Evolutionary conservation across 2,113 vertebrate genomes (phyloP).

Genomic region (Toxotes chatareus): DNA sequence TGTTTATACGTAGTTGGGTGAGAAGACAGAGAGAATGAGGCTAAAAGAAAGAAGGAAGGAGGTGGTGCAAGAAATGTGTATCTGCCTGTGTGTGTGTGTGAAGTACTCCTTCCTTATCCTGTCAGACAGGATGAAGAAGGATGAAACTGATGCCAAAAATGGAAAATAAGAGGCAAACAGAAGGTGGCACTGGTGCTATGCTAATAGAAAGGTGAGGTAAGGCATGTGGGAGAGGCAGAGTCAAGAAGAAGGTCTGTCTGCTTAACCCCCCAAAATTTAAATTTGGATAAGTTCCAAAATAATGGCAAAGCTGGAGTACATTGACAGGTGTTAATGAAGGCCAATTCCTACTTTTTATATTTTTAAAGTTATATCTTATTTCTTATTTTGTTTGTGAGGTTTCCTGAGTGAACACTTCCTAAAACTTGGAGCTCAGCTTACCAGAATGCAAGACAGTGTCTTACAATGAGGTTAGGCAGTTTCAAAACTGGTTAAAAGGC

Average conservation of each 20-base stretch:
- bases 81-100: constrained; percentile 9
- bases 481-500: neutral
- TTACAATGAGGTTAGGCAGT: neutral
- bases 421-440: neutral
- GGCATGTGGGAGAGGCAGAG: constrained; percentile 12
- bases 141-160: constrained; percentile 32
- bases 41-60: constrained; percentile 4
- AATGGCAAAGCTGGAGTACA: constrained; percentile 8
- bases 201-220: constrained; percentile 35
- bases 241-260: constrained; percentile 14
- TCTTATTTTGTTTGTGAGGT: neutral
- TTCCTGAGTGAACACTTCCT: constrained; percentile 3
- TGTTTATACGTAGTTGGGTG: constrained; percentile 14
- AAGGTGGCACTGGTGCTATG: constrained; percentile 74
- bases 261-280: neutral
- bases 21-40: constrained; percentile 12
- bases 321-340: constrained; percentile 16
- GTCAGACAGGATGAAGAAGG: constrained; percentile 5
- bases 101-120: neutral
- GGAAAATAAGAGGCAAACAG: constrained; percentile 57
- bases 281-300: neutral
- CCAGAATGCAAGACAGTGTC: neutral
- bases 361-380: neutral
- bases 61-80: constrained; percentile 16
- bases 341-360: neutral